A percentile compares a stretch with the other conserved stretches of the same genome.
phyloP scores from a whole-genome alignment of 1,140 invertebrate genomes.

The Sweltsa coloradensis region DNA sequence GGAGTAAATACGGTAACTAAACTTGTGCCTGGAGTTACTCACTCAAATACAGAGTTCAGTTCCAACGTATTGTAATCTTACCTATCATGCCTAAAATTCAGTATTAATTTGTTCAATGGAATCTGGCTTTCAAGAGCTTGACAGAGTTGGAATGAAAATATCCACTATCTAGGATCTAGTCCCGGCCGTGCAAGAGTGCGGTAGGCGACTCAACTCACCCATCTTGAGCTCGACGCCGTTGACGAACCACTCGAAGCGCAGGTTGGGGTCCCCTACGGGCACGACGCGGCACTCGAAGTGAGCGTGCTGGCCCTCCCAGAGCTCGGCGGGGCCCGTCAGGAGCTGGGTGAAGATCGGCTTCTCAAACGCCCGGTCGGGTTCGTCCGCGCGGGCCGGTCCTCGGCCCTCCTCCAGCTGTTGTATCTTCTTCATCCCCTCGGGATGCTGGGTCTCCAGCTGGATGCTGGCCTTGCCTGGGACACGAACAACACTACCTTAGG shows the following conservation, averaged over 20 bases:
- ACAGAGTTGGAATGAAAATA: neutral
- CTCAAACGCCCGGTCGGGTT: constrained; percentile 67
- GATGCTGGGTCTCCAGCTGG: constrained; percentile 85
- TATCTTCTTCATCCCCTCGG: constrained; percentile 88
- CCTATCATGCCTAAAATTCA: no score
- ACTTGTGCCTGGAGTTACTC: no score
- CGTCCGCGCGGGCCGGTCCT: constrained; percentile 43
- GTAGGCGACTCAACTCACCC: constrained; percentile 42
- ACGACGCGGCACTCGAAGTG: constrained; percentile 95
- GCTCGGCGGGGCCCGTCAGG: constrained; percentile 74
- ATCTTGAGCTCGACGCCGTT: constrained; percentile 86
- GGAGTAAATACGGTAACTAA: no score
- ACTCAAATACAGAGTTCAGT: no score
- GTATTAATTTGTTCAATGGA: no score
- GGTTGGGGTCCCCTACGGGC: constrained; percentile 80
- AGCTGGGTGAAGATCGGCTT: constrained; percentile 89
- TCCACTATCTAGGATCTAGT: no score
- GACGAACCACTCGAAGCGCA: constrained; percentile 88
- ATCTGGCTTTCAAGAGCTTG: neutral
- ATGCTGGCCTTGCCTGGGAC: constrained; percentile 77
- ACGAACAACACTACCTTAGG: no score
- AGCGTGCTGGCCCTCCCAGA: constrained; percentile 88
- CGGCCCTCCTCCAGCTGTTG: constrained; percentile 76
- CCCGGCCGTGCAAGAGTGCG: neutral
- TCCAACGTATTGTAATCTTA: no score